These are phyloP conservation scores for Nothoprocta pentlandii DNA, from an alignment of 2,113 vertebrate genomes.

Conservation along the genomic window DNA sequence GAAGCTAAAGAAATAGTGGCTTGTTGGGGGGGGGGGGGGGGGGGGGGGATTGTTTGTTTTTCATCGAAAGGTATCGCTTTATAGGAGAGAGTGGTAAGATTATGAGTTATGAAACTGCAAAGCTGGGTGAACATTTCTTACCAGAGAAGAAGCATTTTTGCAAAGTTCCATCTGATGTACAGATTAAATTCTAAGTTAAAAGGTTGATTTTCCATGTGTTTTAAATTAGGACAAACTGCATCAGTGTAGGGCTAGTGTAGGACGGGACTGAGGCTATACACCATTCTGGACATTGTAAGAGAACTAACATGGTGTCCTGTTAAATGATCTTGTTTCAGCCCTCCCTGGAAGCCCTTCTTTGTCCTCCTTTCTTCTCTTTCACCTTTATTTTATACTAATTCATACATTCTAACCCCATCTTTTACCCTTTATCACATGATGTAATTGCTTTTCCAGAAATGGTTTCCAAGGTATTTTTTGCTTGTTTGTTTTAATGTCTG, in stretches of 20 bases:
- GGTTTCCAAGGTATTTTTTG: neutral
- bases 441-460: neutral
- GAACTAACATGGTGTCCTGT: neutral
- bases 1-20: neutral
- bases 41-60: neutral
- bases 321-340: neutral
- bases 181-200: neutral
- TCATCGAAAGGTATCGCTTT: neutral
- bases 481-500: conserved; percentile 42
- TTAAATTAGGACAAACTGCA: neutral
- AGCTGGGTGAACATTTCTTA: neutral
- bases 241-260: neutral
- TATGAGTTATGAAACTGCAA: neutral
- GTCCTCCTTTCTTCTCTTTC: neutral
- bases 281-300: neutral
- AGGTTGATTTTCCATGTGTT: neutral
- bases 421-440: neutral
- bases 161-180: conserved; percentile 6
- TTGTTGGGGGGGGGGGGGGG: too few species aligned
- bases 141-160: neutral
- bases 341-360: neutral
- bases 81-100: neutral
- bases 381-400: neutral
- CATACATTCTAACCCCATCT: neutral
- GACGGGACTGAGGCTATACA: neutral